phyloP scores from a whole-genome alignment of 2,888 invertebrate genomes.

The Coelopa pilipes region DNA sequence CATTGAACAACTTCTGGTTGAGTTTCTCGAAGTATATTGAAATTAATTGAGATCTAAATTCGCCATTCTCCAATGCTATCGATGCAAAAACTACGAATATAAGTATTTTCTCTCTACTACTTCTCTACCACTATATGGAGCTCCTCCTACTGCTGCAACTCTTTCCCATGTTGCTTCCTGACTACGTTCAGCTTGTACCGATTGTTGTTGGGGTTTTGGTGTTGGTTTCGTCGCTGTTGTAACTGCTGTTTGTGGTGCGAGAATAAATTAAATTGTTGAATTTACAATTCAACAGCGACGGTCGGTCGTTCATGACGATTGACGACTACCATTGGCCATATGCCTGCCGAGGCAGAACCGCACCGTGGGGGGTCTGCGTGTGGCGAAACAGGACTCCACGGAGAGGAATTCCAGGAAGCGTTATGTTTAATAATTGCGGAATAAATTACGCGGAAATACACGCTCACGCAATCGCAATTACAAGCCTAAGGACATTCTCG shows the following conservation, averaged over 20 bases:
- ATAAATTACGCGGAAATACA: too few species aligned
- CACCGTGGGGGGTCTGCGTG: not conserved
- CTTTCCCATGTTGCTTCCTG: not conserved
- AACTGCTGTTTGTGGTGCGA: not conserved
- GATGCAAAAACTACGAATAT: too few species aligned
- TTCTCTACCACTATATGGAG: too few species aligned
- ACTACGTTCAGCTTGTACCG: not conserved
- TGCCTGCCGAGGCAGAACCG: not conserved
- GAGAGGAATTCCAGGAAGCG: too few species aligned
- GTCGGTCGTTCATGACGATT: not conserved
- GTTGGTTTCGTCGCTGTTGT: not conserved
- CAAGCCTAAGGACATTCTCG: too few species aligned
- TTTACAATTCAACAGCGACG: not conserved
- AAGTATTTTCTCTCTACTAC: too few species aligned
- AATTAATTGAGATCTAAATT: slow-evolving; percentile 5
- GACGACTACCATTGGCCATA: not conserved
- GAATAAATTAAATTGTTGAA: slow-evolving; percentile 21
- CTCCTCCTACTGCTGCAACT: not conserved
- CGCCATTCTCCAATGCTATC: not conserved
- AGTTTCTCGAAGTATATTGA: slow-evolving; percentile 3
- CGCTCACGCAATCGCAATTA: too few species aligned
- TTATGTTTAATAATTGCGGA: too few species aligned
- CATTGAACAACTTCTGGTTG: not conserved
- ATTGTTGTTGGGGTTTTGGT: not conserved
- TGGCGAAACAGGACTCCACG: not conserved